phyloP scores from a whole-genome alignment of 2,797 vertebrate species.

The Spheniscus humboldti region DNA sequence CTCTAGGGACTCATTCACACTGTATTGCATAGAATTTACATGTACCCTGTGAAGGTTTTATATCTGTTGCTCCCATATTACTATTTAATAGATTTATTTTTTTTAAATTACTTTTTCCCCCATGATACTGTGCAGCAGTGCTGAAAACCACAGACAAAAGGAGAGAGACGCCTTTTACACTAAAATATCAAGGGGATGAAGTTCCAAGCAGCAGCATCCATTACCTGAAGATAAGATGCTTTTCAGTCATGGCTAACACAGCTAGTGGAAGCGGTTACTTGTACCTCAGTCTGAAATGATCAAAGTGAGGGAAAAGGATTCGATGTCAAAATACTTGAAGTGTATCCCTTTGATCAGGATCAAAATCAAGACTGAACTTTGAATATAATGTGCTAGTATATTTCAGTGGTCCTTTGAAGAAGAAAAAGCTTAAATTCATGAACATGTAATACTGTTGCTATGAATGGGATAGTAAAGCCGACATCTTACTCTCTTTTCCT shows the following conservation, averaged over 20 bases:
- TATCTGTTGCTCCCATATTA: not conserved
- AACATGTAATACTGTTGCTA: not conserved
- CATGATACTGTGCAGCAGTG: not conserved
- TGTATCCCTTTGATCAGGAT: conserved; percentile 30
- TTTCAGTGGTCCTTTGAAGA: conserved; percentile 25
- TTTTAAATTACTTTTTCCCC: not conserved
- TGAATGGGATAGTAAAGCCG: not conserved
- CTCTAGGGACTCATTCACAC: not conserved
- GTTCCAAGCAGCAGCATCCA: not conserved
- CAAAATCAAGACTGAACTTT: conserved; percentile 43
- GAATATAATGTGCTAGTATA: conserved; percentile 9
- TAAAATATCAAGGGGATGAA: not conserved
- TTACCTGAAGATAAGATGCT: conserved; percentile 6
- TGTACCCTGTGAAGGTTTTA: not conserved
- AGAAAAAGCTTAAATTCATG: not conserved
- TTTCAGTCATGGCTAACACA: conserved; percentile 24
- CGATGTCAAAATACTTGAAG: conserved; percentile 20
- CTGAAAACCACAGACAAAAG: not conserved
- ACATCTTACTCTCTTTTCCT: not conserved
- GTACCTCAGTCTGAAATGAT: conserved; percentile 10
- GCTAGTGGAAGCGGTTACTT: not conserved
- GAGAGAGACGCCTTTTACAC: not conserved
- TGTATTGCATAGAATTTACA: not conserved
- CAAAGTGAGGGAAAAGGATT: conserved; percentile 37
- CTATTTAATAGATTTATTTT: not conserved